Percentiles rank a stretch among this genome's conserved stretches.
phyloP scores from a whole-genome alignment of 92 coral and sea anemone species.

The Phenganax marumi region DNA sequence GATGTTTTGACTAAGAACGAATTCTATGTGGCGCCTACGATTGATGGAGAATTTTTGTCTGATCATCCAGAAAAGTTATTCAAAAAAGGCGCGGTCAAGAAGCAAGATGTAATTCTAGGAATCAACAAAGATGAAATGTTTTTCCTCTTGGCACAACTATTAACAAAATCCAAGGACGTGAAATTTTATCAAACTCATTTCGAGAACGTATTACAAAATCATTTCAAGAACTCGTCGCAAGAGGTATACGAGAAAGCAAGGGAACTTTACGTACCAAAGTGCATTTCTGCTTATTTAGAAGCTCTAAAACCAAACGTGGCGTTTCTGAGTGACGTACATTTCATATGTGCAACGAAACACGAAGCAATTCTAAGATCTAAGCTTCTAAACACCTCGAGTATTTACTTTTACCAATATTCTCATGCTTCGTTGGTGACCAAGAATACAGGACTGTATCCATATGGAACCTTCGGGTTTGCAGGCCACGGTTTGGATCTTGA shows the following conservation, averaged over 20 bases:
- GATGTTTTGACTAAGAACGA: not conserved
- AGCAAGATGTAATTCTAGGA: constrained; percentile 16
- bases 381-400: not conserved
- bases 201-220: not conserved
- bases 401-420: constrained; percentile 25
- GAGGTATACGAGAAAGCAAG: constrained; percentile 20
- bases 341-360: constrained; percentile 5
- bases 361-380: constrained; percentile 21
- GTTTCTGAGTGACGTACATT: not conserved
- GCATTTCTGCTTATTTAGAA: constrained; percentile 27
- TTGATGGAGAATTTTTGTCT: constrained; percentile 25
- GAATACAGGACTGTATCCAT: not conserved
- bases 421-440: not conserved
- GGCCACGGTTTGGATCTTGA: constrained; percentile 3
- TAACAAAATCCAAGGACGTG: not conserved
- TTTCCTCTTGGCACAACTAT: not conserved
- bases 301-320: constrained; percentile 18
- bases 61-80: constrained; percentile 6
- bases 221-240: constrained; percentile 5
- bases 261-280: constrained; percentile 4
- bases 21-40: not conserved
- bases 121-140: constrained; percentile 35
- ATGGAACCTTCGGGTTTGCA: constrained; percentile 23
- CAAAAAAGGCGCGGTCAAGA: constrained; percentile 3
- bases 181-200: not conserved